These are phyloP conservation scores for Acanthoscelides obtectus DNA, from an alignment of 2,888 invertebrate species.

Conservation along the genomic window DNA sequence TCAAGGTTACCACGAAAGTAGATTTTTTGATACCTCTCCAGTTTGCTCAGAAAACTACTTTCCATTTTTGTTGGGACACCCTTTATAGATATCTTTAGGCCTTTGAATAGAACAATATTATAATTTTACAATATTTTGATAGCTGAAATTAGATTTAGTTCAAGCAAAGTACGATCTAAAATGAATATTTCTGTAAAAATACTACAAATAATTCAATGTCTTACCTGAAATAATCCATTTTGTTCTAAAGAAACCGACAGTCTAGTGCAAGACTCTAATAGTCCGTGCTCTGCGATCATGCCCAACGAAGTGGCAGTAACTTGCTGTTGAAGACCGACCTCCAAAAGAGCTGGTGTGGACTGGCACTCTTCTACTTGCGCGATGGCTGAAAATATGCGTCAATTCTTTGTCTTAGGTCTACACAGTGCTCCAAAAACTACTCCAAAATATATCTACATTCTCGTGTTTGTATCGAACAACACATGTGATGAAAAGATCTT, in stretches of 20 bases:
- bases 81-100: too few relatives aligned
- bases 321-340: conserved; percentile 56
- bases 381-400: conserved; percentile 52
- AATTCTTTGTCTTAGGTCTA: background rate
- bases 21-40: too few relatives aligned
- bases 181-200: too few relatives aligned
- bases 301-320: conserved; percentile 65
- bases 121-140: too few relatives aligned
- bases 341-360: conserved; percentile 79
- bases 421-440: background rate
- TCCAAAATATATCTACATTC: background rate
- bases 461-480: background rate
- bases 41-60: too few relatives aligned
- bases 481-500: background rate
- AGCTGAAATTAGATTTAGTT: too few relatives aligned
- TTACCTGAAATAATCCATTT: conserved; percentile 68
- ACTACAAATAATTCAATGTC: background rate
- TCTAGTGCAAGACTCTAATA: conserved; percentile 80
- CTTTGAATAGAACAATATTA: too few relatives aligned
- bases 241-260: conserved; percentile 85
- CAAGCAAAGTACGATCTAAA: too few relatives aligned
- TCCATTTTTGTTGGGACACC: too few relatives aligned
- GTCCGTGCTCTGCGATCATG: conserved; percentile 81
- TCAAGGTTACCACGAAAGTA: too few relatives aligned
- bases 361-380: conserved; percentile 86